Evolutionary conservation across 2,113 vertebrate species (phyloP), one percentile per base, ranked within the genome.

Genomic region (Rhinopithecus roxellana): DNA sequence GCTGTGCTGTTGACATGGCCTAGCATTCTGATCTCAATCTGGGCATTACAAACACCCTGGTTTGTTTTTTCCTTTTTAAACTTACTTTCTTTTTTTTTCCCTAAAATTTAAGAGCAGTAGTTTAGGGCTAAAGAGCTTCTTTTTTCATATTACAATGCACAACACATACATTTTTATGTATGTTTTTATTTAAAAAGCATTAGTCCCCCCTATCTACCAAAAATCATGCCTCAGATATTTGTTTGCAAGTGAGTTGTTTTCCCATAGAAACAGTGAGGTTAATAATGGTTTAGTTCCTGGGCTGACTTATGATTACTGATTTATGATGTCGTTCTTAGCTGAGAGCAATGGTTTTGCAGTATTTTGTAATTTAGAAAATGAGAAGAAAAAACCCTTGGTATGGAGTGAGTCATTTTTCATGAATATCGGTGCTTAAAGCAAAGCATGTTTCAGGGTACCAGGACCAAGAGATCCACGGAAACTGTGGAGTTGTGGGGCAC

Each of bases 231-330:
- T 83, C 12, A 61, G 74, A 35, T 87, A 94, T 69, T 85, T 78
- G 93, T 90, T 95, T 91, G 23, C 83, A 97, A 93, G 52, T 75
- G 69, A 69, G 16, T 64, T 92, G 38, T 45, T 91, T 97, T 89
- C 23, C 70, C 18, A 52, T 57, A 52, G 35, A 89, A 48, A 74
- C 22, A 7, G 14, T 69, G 16, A 95, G 23, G 30, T 94, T 78
- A 94, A 78, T 85, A 72, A 88, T 45, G 40, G n/a, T 40, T 96
- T 70, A 25, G 35, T 86, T 80, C 50, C 50, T 57, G 77, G 20
- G 30, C n/a, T 75, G 77, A 77, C 30, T 67, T 92, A 52, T 6
- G 45, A 94, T 59, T 69, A 2, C 50, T 96, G 70, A 93, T 77
- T 88, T 93, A 67, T 27, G 32, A 79, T 32, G 20, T 79, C 1